These are phyloP conservation scores for Neoaliturus tenellus DNA, from an alignment of 2,888 invertebrate species.

Conservation along the genomic window DNA sequence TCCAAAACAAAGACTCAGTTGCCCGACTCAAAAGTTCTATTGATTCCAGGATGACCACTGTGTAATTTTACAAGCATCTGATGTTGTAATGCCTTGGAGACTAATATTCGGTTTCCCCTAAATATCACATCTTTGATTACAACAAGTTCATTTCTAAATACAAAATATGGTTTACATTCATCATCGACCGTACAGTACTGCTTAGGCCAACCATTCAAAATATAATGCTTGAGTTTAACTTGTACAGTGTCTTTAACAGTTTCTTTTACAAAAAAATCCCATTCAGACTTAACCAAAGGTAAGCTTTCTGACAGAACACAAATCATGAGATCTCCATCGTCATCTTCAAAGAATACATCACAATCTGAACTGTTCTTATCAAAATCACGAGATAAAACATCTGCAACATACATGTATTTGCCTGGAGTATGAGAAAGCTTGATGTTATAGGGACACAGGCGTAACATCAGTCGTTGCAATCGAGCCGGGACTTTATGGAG, in stretches of 20 bases:
- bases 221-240: neutral
- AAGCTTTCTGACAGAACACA: neutral
- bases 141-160: neutral
- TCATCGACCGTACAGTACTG: neutral
- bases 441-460: too few species aligned
- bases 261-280: neutral
- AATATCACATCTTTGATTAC: neutral
- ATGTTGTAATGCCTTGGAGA: neutral
- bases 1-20: too few species aligned
- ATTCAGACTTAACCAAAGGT: neutral
- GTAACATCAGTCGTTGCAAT: neutral
- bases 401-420: neutral
- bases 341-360: neutral
- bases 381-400: neutral
- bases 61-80: neutral
- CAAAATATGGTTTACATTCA: too few species aligned
- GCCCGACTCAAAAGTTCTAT: too few species aligned
- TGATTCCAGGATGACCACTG: too few species aligned
- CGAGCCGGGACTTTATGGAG: neutral
- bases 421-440: too few species aligned
- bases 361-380: neutral
- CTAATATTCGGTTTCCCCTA: neutral
- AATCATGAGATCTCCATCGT: neutral
- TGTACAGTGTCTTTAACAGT: neutral
- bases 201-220: neutral